Evolutionary conservation across 2,888 invertebrate genomes (phyloP).

Genomic region (Lithophane leautieri): DNA sequence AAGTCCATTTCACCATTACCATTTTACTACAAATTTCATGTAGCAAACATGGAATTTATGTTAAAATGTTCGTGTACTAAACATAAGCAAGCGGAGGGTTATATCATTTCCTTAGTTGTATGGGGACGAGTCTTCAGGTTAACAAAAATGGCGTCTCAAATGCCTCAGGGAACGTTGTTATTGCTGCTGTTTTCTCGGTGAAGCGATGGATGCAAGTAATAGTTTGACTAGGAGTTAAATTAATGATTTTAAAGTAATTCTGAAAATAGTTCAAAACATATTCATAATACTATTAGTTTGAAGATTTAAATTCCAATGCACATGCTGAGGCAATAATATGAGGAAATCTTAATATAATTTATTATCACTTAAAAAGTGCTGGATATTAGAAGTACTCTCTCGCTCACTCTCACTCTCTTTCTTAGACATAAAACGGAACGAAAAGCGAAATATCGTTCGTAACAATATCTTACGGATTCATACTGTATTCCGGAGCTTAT

Average conservation of each 20-base stretch:
- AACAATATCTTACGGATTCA: constrained; percentile 61
- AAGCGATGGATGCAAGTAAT: constrained; percentile 3
- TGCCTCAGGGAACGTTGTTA: background rate
- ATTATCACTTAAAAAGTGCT: background rate
- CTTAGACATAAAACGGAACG: constrained; percentile 28
- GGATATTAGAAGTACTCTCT: constrained; percentile 4
- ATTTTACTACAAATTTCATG: background rate
- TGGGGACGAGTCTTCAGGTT: background rate
- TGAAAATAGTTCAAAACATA: background rate
- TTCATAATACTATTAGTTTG: background rate
- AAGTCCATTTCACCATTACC: background rate
- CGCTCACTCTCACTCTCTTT: background rate
- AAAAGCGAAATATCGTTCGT: constrained; percentile 54
- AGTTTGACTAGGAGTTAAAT: background rate
- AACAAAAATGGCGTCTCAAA: constrained; percentile 3
- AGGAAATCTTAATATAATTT: no score
- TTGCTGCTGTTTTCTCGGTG: background rate
- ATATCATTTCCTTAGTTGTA: constrained; percentile 18
- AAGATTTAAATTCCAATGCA: background rate
- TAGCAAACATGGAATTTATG: background rate
- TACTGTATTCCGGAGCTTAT: constrained; percentile 66
- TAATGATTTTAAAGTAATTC: background rate
- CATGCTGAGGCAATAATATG: background rate
- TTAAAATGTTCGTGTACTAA: background rate
- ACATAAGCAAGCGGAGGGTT: background rate